Percentiles rank a stretch among this genome's conserved stretches.
phyloP scores from a whole-genome alignment of 2,888 invertebrate species.

The Ormyrus thymus region DNA sequence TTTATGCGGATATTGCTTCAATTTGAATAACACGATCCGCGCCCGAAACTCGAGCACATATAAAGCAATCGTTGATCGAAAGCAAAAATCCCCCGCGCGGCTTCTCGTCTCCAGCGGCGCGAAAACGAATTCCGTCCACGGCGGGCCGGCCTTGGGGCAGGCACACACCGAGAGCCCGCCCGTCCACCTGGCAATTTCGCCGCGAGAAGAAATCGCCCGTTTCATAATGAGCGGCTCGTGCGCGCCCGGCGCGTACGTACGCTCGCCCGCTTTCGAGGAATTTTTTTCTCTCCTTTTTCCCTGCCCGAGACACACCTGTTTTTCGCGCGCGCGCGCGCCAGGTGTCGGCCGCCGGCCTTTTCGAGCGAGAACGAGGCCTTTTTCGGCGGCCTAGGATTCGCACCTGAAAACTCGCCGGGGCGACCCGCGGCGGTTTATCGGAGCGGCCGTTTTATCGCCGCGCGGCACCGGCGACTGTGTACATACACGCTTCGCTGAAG shows the following conservation, averaged over 20 bases:
- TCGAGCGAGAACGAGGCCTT: too few species aligned
- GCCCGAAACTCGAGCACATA: too few species aligned
- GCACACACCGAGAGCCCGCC: constrained; percentile 38
- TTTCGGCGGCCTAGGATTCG: neutral
- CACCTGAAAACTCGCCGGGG: neutral
- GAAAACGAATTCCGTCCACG: constrained; percentile 52
- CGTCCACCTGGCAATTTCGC: constrained; percentile 46
- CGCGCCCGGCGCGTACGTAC: neutral
- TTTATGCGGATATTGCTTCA: too few species aligned
- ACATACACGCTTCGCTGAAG: neutral
- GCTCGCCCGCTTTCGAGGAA: neutral
- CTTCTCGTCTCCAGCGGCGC: constrained; percentile 44
- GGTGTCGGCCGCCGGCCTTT: neutral
- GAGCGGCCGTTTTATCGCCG: too few species aligned
- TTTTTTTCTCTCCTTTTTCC: neutral
- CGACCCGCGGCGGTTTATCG: neutral
- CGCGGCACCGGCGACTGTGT: too few species aligned
- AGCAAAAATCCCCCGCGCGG: neutral
- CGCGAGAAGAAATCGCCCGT: constrained; percentile 39
- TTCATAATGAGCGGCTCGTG: constrained; percentile 4
- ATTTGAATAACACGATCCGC: too few species aligned
- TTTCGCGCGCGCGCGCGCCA: neutral
- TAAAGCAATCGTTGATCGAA: neutral
- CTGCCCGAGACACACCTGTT: neutral
- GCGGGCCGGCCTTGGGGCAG: neutral